A percentile compares a stretch with the other conserved stretches of the same genome.
Evolutionary conservation across 2,797 vertebrate species (phyloP).

Genomic region (Lerista edwardsae): DNA sequence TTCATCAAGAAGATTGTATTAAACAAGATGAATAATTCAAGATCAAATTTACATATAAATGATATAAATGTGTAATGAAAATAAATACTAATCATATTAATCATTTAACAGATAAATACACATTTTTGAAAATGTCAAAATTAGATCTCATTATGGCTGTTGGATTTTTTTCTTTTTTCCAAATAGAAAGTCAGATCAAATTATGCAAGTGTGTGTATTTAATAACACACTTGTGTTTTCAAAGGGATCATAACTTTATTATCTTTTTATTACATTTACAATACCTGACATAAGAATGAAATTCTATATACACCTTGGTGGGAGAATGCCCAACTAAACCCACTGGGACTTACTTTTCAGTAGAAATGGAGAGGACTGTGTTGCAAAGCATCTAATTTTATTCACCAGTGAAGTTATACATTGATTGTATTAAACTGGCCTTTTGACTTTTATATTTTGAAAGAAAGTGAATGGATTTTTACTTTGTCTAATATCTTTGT

Average conservation of each 20-base stretch:
- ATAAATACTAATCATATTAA: conserved; percentile 37
- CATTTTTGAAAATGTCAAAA: conserved; percentile 45
- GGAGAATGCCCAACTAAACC: too few species aligned
- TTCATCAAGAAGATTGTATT: conserved; percentile 33
- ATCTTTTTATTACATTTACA: not conserved
- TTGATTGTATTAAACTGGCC: not conserved
- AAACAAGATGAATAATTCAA: conserved; percentile 53
- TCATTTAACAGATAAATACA: conserved; percentile 18
- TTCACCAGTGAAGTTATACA: not conserved
- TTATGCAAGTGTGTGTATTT: not conserved
- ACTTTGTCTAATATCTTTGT: not conserved
- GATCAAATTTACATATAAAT: conserved; percentile 56
- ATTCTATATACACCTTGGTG: too few species aligned
- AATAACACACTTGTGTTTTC: not conserved
- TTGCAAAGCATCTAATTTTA: not conserved
- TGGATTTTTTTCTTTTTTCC: conserved; percentile 26
- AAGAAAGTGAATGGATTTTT: not conserved
- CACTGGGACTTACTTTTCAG: too few species aligned
- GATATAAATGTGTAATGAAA: conserved; percentile 24
- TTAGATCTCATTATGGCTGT: conserved; percentile 22
- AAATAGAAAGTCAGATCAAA: conserved; percentile 5
- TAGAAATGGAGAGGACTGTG: too few species aligned
- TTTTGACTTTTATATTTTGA: not conserved
- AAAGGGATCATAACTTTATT: not conserved
- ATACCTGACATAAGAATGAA: not conserved